phyloP scores from a whole-genome alignment of 2,888 invertebrate genomes.

The Capitulum mitella region DNA sequence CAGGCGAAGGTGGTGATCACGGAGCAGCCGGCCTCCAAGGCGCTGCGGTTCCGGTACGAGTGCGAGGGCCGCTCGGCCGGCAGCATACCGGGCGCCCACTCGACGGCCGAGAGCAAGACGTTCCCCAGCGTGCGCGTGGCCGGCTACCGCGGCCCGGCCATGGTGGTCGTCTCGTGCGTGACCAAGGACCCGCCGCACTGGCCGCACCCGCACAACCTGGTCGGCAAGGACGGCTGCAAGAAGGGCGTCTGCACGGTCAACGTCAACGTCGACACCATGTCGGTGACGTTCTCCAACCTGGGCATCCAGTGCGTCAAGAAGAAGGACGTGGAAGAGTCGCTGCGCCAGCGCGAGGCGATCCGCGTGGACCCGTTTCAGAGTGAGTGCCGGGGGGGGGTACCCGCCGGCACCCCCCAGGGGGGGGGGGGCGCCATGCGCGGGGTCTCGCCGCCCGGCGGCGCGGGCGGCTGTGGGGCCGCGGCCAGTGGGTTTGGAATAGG shows the following conservation, averaged over 20 bases:
- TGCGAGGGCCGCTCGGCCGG: conserved; percentile 96
- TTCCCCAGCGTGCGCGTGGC: conserved; percentile 79
- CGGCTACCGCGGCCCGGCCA: conserved; percentile 73
- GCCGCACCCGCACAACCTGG: conserved; percentile 87
- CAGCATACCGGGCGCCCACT: conserved; percentile 83
- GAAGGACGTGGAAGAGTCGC: conserved; percentile 79
- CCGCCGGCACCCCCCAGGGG: too few species aligned
- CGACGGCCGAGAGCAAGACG: conserved; percentile 83
- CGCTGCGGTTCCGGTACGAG: conserved; percentile 83
- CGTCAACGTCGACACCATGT: conserved; percentile 35
- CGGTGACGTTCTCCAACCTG: conserved; percentile 35
- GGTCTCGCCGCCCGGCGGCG: background rate
- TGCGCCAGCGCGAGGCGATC: conserved; percentile 69
- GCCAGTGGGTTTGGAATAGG: too few species aligned
- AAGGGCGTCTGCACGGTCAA: conserved; percentile 74
- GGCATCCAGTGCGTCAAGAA: conserved; percentile 94
- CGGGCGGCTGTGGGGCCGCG: background rate
- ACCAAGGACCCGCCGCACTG: conserved; percentile 81
- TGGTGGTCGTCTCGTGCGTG: conserved; percentile 94
- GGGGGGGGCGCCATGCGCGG: too few species aligned
- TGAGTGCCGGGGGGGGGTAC: conserved; percentile 53
- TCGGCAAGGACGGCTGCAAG: conserved; percentile 86
- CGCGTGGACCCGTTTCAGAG: conserved; percentile 90
- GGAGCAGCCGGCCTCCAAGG: conserved; percentile 87
- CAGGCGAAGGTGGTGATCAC: conserved; percentile 63